These are phyloP conservation scores for Phasia obesa DNA, from an alignment of 2,888 invertebrate genomes.

Conservation along the genomic window DNA sequence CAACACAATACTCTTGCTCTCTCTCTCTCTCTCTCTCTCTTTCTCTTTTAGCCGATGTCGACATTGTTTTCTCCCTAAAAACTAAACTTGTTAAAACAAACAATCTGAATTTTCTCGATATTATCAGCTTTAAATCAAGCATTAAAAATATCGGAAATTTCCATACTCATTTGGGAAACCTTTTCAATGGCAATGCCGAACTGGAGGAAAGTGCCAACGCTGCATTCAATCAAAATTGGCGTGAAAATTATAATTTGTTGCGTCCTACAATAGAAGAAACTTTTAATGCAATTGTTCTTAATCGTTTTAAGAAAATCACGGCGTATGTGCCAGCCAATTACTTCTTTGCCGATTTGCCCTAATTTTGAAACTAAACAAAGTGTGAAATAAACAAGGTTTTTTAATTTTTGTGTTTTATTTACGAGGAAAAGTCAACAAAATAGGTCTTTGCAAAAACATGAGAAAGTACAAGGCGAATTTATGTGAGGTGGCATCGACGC, in stretches of 20 bases:
- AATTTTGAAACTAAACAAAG: background rate
- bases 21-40: background rate
- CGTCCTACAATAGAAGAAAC: conserved; percentile 86
- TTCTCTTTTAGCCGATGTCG: conserved; percentile 26
- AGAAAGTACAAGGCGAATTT: too few species aligned
- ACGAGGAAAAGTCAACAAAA: too few species aligned
- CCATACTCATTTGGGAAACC: conserved; percentile 86
- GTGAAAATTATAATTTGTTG: conserved; percentile 86
- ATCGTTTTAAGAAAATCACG: conserved; percentile 85
- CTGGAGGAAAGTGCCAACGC: conserved; percentile 86
- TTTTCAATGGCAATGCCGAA: conserved; percentile 82
- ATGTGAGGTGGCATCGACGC: too few species aligned
- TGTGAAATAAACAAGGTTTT: background rate
- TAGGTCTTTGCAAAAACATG: background rate
- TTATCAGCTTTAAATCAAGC: conserved; percentile 27
- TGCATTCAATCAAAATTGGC: conserved; percentile 88
- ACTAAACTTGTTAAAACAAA: conserved; percentile 29
- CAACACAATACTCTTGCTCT: too few species aligned
- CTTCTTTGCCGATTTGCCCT: conserved; percentile 84
- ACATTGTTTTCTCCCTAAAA: conserved; percentile 8
- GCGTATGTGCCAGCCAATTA: conserved; percentile 86
- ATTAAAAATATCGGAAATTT: conserved; percentile 84
- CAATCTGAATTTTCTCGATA: conserved; percentile 58
- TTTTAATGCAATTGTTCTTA: conserved; percentile 86
- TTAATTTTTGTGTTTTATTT: background rate